These are phyloP conservation scores for Eupithecia tripunctaria DNA, from an alignment of 2,888 invertebrate genomes.

Conservation along the genomic window DNA sequence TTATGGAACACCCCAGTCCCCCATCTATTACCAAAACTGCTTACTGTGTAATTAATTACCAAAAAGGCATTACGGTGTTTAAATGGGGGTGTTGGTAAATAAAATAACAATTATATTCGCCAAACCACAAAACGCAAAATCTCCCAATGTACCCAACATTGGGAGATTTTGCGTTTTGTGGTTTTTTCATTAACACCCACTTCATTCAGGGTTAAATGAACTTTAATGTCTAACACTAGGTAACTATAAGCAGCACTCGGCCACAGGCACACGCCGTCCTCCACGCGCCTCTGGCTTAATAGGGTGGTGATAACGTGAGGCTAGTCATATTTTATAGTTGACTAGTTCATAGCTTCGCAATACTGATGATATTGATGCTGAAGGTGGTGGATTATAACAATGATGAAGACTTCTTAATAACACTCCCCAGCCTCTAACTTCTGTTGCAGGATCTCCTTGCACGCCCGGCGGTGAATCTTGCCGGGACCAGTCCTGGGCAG, in stretches of 20 bases:
- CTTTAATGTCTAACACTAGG: too few species aligned
- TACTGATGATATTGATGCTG: background rate
- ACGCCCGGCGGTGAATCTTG: background rate
- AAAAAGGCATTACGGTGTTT: background rate
- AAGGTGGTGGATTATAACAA: background rate
- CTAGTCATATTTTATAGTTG: too few species aligned
- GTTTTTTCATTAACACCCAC: constrained; percentile 3
- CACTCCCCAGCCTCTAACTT: constrained; percentile 1
- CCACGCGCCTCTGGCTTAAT: background rate
- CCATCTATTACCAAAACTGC: background rate
- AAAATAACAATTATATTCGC: background rate
- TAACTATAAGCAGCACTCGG: background rate
- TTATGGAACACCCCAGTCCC: background rate
- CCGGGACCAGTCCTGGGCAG: background rate
- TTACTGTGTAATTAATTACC: background rate
- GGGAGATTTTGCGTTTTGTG: background rate
- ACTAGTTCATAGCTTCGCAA: too few species aligned
- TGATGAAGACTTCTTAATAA: background rate
- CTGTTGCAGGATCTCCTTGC: background rate
- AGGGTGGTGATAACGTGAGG: background rate
- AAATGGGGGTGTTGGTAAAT: background rate
- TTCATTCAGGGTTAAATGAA: background rate
- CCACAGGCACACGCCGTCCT: background rate
- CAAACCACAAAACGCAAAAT: too few species aligned
- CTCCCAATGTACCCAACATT: too few species aligned